Base-by-base conservation (phyloP, 2,113 vertebrate species). In the Lagopus muta region DNA sequence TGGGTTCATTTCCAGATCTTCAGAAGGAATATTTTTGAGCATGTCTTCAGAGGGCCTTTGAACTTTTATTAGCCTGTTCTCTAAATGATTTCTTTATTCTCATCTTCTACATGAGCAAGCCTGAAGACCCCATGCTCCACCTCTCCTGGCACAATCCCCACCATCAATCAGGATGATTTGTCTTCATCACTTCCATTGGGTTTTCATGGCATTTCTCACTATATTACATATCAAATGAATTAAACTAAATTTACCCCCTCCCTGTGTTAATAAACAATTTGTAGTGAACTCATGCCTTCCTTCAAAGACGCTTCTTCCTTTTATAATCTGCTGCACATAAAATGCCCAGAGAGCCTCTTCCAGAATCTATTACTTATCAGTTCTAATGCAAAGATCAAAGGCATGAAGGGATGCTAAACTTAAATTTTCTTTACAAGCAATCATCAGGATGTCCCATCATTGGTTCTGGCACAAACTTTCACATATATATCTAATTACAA, bases 311-410 rank as follows among this genome's bases (percentile, higher is more conserved):
- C 2, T 38, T 18, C 27, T 71, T 47, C 71, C 87, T 77, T 60
- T 61, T 52, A 38, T 81, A 74, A 54, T 57, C 47, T 77, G 13
- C 50, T 67, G 8, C 36, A n/a, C 1, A 2, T 19, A 36, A 67
- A 83, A 79, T 64, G n/a, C 42, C 55, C 78, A 47, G 22, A 64
- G 42, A 92, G 7, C 14, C 40, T 60, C 55, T 71, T 83, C 34
- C 43, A 82, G 52, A 62, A 64, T 58, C 87, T 60, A 79, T 73
- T 79, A 69, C 54, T 89, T 73, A 80, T 76, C 34, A 34, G 21
- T 64, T 89, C 71, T 64, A 22, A 74, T 71, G 74, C 48, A 62
- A 58, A 87, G 66, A 93, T 58, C 58, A 90, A 87, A 89, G 52
- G 30, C 43, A 69, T 13, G 11, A 4, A 40, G 57, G 38, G 55